Evolutionary conservation across 2,113 vertebrate species (phyloP).

Genomic region (Muntiacus reevesi): DNA sequence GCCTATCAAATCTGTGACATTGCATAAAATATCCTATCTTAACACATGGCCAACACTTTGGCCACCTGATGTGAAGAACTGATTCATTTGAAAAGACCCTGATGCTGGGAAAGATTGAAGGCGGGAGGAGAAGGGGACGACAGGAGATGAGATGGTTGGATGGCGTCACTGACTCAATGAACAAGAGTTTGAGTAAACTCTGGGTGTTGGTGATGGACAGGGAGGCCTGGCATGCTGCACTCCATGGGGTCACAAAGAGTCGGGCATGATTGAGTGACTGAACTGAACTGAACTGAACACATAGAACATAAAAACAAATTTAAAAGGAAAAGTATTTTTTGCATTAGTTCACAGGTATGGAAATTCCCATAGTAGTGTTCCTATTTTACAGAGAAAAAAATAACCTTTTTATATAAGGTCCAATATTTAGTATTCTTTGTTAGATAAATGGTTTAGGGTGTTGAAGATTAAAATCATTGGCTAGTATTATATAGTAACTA

Average conservation of each 20-base stretch:
- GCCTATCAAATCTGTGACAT: not conserved
- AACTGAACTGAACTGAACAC: not conserved
- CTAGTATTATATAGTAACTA: not conserved
- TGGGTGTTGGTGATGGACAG: not conserved
- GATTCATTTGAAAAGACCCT: not conserved
- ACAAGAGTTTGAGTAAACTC: not conserved
- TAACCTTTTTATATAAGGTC: not conserved
- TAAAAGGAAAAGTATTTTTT: constrained; percentile 1
- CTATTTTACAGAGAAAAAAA: not conserved
- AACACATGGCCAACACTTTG: not conserved
- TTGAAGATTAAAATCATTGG: not conserved
- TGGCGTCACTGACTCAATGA: not conserved
- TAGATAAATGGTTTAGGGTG: not conserved
- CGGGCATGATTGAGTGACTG: not conserved
- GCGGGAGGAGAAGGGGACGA: rapidly evolving
- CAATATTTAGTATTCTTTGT: not conserved
- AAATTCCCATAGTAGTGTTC: not conserved
- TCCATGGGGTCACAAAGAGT: not conserved
- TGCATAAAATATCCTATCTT: not conserved
- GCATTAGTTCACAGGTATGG: not conserved
- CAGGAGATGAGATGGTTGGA: not conserved
- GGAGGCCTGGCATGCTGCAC: not conserved
- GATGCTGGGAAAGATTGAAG: not conserved
- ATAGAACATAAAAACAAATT: not conserved
- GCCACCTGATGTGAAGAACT: not conserved